Evolutionary conservation across 2,113 vertebrate genomes (phyloP).

Genomic region (Engystomops pustulosus): DNA sequence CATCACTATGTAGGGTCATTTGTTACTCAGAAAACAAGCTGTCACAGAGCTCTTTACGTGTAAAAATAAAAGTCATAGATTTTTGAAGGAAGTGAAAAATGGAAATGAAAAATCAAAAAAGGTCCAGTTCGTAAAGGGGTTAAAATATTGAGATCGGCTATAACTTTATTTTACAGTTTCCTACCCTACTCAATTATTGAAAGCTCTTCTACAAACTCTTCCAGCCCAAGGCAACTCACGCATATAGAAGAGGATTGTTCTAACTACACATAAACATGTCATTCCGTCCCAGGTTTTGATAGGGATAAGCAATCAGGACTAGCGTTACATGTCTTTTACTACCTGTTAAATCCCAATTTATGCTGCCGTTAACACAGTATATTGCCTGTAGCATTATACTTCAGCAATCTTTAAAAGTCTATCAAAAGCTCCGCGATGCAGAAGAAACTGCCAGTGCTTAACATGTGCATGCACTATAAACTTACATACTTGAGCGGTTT

Average conservation of each 20-base stretch:
- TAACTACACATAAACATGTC: constrained; percentile 2
- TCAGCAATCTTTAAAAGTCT: neutral
- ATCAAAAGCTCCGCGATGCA: neutral
- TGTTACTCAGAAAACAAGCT: no score
- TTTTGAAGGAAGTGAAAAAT: no score
- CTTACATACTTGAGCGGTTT: neutral
- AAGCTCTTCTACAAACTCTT: no score
- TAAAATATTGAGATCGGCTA: no score
- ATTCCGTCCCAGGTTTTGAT: neutral
- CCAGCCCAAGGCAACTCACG: neutral
- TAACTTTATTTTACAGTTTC: no score
- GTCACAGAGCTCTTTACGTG: no score
- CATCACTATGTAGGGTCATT: no score
- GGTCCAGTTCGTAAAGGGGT: no score
- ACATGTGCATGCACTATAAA: neutral
- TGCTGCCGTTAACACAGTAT: neutral
- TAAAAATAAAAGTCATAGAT: no score
- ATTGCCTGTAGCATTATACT: constrained; percentile 6
- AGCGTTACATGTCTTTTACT: neutral
- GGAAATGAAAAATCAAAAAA: no score
- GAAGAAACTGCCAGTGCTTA: neutral
- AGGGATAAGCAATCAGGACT: neutral
- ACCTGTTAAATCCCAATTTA: neutral
- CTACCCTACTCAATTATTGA: no score
- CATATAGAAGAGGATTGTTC: neutral